A percentile compares a stretch with the other conserved stretches of the same genome.
Conservation (phyloP, 2,797 vertebrate genomes). For the Erithacus rubecula region DNA sequence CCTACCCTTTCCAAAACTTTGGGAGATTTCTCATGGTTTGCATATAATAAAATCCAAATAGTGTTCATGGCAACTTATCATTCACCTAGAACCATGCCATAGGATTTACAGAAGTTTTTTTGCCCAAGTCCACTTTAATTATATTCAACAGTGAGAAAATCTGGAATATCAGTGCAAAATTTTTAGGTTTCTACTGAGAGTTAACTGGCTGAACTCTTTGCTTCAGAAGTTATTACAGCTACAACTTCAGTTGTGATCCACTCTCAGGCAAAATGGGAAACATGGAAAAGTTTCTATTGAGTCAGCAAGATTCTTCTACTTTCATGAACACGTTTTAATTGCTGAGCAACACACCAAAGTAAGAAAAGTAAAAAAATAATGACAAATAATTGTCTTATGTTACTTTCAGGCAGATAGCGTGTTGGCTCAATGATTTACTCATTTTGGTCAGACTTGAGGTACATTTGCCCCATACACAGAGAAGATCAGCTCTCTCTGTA, state of each 20-base stretch:
- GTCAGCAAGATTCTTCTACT: neutral
- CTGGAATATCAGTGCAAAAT: neutral
- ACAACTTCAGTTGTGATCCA: neutral
- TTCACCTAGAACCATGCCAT: accelerated
- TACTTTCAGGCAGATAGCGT: neutral
- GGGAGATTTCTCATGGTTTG: neutral
- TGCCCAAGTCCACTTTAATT: accelerated
- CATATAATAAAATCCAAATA: neutral
- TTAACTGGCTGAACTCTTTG: neutral
- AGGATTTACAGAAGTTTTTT: neutral
- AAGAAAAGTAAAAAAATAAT: neutral
- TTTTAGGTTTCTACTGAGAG: neutral
- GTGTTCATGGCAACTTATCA: neutral
- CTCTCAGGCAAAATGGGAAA: neutral
- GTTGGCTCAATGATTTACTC: neutral
- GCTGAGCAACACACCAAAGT: neutral
- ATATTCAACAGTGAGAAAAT: neutral
- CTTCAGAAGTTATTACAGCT: neutral
- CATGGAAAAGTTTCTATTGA: neutral
- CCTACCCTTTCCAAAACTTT: neutral
- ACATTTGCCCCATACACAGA: neutral
- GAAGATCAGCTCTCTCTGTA: neutral
- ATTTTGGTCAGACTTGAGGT: neutral
- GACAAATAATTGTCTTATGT: neutral
- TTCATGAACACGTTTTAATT: neutral